These are phyloP conservation scores for Epicauta chinensis DNA, from an alignment of 1,140 invertebrate species.

Conservation along the genomic window DNA sequence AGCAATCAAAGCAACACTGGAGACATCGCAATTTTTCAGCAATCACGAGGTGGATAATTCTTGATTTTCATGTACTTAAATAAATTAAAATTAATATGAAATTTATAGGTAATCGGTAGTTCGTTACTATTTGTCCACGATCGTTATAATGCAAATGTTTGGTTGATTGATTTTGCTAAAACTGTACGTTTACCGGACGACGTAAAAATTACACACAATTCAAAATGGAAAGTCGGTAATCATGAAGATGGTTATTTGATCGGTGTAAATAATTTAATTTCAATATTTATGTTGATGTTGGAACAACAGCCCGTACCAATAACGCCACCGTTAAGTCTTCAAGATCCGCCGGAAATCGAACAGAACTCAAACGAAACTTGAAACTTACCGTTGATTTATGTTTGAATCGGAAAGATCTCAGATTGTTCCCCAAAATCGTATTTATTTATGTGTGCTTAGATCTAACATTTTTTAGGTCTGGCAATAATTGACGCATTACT, in stretches of 20 bases:
- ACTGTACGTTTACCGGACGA: slow-evolving; percentile 75
- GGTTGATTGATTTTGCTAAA: slow-evolving; percentile 99
- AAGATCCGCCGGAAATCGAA: slow-evolving; percentile 25
- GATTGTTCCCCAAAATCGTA: no score
- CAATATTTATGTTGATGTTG: slow-evolving; percentile 65
- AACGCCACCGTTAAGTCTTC: slow-evolving; percentile 31
- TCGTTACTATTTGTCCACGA: slow-evolving; percentile 96
- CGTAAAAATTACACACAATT: slow-evolving; percentile 70
- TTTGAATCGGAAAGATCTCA: no score
- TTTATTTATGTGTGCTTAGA: no score
- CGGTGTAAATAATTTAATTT: slow-evolving; percentile 90
- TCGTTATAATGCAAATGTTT: slow-evolving; percentile 76
- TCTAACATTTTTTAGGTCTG: no score
- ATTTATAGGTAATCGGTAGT: slow-evolving; percentile 83
- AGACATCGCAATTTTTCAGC: slow-evolving; percentile 81
- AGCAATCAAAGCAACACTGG: slow-evolving; percentile 72
- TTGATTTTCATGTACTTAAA: background rate
- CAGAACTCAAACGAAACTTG: background rate
- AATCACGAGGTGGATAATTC: slow-evolving; percentile 66
- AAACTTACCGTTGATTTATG: background rate
- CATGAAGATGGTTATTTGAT: slow-evolving; percentile 97
- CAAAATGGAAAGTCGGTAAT: slow-evolving; percentile 91
- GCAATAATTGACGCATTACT: slow-evolving; percentile 7
- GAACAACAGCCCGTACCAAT: slow-evolving; percentile 37
- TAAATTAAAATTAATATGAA: background rate